Conservation (phyloP, 2,113 vertebrate species). For the Silurus glanis region DNA sequence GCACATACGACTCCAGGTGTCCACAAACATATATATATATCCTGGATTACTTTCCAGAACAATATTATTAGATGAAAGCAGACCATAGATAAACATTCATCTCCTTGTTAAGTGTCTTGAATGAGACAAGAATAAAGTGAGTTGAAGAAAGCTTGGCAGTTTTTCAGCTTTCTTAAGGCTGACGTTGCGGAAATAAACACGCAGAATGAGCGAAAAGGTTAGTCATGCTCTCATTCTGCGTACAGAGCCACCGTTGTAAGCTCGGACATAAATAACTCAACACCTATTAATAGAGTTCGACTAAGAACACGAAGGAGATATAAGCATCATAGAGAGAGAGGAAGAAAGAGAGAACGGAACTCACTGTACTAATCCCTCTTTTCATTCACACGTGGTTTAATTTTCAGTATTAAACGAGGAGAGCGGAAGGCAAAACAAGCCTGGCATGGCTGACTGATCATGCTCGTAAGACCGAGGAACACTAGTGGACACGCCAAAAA, state of each 20-base stretch:
- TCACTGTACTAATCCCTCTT: conserved; percentile 18
- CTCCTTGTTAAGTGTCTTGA: background rate
- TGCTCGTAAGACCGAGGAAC: background rate
- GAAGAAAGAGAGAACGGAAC: background rate
- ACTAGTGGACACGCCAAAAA: background rate
- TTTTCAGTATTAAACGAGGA: background rate
- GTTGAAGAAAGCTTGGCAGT: background rate
- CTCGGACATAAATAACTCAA: conserved; percentile 35
- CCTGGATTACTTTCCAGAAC: too few relatives aligned
- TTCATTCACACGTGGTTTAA: conserved; percentile 24
- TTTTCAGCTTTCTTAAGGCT: conserved; percentile 16
- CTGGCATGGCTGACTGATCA: conserved; percentile 4
- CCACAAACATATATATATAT: too few relatives aligned
- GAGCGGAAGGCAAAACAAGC: conserved; percentile 1
- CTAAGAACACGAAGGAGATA: conserved; percentile 23
- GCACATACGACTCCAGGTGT: too few relatives aligned
- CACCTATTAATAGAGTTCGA: conserved; percentile 38
- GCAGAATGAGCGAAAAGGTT: conserved; percentile 21
- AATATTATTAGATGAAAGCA: background rate
- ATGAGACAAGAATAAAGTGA: background rate
- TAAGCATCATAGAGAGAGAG: background rate
- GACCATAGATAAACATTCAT: background rate
- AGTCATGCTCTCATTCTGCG: conserved; percentile 11
- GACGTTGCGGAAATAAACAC: conserved; percentile 15
- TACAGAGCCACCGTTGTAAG: conserved; percentile 44